Percentiles rank a stretch among this genome's conserved stretches.
Evolutionary conservation across 2,888 invertebrate species (phyloP).

Genomic region (Salpingus planirostris): DNA sequence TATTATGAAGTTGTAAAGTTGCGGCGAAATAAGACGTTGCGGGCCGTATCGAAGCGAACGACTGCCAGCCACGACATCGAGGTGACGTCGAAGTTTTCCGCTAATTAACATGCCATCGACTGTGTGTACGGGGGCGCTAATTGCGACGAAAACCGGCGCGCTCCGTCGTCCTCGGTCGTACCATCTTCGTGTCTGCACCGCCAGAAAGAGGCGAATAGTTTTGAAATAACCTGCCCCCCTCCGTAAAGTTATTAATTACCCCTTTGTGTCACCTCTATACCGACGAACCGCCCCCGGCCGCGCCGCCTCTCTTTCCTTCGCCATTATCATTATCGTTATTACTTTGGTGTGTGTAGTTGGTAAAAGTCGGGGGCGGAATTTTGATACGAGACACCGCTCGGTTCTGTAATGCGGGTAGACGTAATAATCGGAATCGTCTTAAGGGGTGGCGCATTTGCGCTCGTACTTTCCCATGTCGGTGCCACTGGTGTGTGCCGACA

Average conservation of each 20-base stretch:
- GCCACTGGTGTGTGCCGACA: no score
- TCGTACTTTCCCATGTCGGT: no score
- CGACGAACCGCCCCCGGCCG: no score
- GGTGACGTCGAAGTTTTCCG: slow-evolving; percentile 15
- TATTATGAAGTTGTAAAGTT: slow-evolving; percentile 18
- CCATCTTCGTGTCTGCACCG: slow-evolving; percentile 16
- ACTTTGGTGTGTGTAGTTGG: not conserved
- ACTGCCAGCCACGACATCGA: slow-evolving; percentile 17
- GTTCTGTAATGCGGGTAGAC: no score
- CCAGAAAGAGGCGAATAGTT: slow-evolving; percentile 1
- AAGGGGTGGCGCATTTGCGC: no score
- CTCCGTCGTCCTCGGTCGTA: slow-evolving; percentile 12
- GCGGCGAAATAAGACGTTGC: slow-evolving; percentile 14
- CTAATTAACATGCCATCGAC: slow-evolving; percentile 18
- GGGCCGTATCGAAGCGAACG: slow-evolving; percentile 16
- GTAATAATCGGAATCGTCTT: no score
- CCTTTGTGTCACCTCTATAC: no score
- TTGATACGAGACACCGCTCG: no score
- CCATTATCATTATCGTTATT: not conserved
- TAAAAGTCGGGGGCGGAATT: no score
- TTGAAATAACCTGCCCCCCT: not conserved
- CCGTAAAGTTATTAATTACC: slow-evolving; percentile 5
- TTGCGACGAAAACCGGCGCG: no score
- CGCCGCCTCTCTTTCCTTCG: no score
- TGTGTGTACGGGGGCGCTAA: slow-evolving; percentile 11